Evolutionary conservation across 2,888 invertebrate species (phyloP).

Genomic region (Pammene aurita): DNA sequence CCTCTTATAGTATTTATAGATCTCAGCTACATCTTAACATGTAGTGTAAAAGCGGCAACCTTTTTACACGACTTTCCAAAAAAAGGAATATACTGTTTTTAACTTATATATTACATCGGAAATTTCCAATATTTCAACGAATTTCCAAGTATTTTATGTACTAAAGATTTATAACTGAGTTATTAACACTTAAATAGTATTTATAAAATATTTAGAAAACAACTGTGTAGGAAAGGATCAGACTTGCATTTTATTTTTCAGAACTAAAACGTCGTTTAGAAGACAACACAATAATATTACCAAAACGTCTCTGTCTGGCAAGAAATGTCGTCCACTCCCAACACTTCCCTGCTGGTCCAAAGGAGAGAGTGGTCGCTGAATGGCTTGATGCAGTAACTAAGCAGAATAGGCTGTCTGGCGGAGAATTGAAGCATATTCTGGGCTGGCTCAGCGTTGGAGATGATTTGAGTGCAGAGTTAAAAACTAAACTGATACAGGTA

Average conservation of each 20-base stretch:
- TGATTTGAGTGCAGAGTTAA: constrained; percentile 68
- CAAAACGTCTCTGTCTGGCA: constrained; percentile 81
- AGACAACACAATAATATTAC: constrained; percentile 67
- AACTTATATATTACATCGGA: too few species aligned
- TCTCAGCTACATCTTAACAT: not conserved
- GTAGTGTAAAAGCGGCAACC: not conserved
- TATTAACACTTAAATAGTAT: too few species aligned
- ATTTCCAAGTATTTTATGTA: too few species aligned
- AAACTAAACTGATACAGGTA: constrained; percentile 71
- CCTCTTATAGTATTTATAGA: not conserved
- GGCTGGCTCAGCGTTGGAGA: constrained; percentile 63
- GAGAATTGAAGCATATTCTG: constrained; percentile 63
- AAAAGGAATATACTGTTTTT: too few species aligned
- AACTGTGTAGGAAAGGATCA: too few species aligned
- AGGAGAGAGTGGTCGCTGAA: constrained; percentile 77
- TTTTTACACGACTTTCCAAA: not conserved
- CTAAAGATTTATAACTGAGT: too few species aligned
- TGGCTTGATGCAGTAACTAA: constrained; percentile 71
- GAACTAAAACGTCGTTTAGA: constrained; percentile 77
- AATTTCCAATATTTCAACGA: too few species aligned
- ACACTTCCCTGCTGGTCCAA: constrained; percentile 75
- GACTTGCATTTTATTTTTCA: constrained; percentile 48
- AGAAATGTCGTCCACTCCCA: constrained; percentile 77
- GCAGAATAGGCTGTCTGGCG: constrained; percentile 57
- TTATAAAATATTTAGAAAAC: too few species aligned